Percentiles rank a stretch among this genome's conserved stretches.
Conservation (phyloP, 2,113 vertebrate genomes). For the Thinocorus orbignyianus region DNA sequence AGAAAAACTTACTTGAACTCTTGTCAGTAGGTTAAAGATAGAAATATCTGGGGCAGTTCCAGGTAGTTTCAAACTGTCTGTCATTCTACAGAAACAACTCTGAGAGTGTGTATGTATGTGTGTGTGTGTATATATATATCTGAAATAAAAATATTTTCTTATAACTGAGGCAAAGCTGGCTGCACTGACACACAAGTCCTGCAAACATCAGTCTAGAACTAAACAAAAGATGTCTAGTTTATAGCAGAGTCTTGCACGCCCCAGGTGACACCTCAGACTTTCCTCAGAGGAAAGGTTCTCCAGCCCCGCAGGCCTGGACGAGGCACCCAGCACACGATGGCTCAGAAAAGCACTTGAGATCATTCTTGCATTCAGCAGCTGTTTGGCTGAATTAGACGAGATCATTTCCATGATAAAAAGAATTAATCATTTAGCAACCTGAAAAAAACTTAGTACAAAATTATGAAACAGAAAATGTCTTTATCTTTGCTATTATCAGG, state of each 20-base stretch:
- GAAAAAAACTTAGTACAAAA: not conserved
- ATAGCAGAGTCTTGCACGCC: not conserved
- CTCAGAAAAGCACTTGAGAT: not conserved
- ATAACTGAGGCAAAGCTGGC: not conserved
- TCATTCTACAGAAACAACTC: not conserved
- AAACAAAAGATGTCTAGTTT: not conserved
- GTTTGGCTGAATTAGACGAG: not conserved
- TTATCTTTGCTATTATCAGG: not conserved
- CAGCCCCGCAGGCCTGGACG: not conserved
- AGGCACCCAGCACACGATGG: not conserved
- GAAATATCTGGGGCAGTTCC: constrained; percentile 6
- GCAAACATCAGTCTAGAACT: not conserved
- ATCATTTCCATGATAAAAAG: not conserved
- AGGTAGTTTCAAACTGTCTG: not conserved
- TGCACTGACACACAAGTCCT: not conserved
- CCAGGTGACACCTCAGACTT: not conserved
- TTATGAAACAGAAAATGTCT: not conserved
- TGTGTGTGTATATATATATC: not conserved
- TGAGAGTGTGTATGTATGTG: not conserved
- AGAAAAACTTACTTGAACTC: not conserved
- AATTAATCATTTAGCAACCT: not conserved
- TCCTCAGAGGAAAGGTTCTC: not conserved
- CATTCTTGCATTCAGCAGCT: not conserved
- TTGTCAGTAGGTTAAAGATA: not conserved
- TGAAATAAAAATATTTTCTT: not conserved